These are phyloP conservation scores for Rhimphoctona megacephalus DNA, from an alignment of 2,888 invertebrate genomes.

Conservation along the genomic window DNA sequence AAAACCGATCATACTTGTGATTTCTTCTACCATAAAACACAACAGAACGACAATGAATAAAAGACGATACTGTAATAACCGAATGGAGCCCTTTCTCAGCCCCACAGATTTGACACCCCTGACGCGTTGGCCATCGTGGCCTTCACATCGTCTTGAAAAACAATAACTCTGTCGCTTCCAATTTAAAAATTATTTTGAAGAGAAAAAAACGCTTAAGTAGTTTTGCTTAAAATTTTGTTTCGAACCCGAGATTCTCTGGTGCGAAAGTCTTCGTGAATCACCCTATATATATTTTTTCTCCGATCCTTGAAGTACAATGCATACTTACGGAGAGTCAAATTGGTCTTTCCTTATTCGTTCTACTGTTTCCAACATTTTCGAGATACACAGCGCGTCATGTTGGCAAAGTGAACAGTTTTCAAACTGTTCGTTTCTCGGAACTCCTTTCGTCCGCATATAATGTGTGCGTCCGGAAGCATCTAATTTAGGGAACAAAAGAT, in stretches of 20 bases:
- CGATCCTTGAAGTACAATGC: neutral
- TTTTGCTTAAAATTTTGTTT: neutral
- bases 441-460: neutral
- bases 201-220: too few species aligned
- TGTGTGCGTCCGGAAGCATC: conserved; percentile 55
- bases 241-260: neutral
- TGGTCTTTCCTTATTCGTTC: neutral
- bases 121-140: too few species aligned
- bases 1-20: too few species aligned
- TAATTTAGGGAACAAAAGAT: conserved; percentile 73
- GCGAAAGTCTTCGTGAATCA: neutral
- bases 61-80: too few species aligned
- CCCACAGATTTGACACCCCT: too few species aligned
- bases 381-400: neutral
- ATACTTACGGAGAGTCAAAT: neutral
- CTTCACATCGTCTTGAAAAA: too few species aligned
- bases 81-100: too few species aligned
- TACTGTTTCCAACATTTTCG: neutral
- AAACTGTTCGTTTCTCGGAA: conserved; percentile 27
- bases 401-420: conserved; percentile 32
- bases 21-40: too few species aligned
- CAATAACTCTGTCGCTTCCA: too few species aligned
- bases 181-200: too few species aligned
- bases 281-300: neutral
- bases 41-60: too few species aligned